Conservation (phyloP, 2,113 vertebrate species). For the Donacobius atricapilla region DNA sequence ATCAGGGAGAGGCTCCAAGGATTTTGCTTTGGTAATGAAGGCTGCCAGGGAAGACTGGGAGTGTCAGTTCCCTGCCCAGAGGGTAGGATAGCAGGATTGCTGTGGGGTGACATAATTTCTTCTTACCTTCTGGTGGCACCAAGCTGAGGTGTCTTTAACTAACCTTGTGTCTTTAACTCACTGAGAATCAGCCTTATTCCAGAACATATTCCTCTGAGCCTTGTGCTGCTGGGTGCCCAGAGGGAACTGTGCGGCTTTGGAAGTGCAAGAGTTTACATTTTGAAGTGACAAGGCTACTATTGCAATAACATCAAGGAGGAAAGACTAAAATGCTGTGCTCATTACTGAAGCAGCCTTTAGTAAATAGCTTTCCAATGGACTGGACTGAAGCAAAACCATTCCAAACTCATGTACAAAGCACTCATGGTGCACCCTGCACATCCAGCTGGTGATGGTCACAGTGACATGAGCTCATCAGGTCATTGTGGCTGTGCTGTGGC, state of each 20-base stretch:
- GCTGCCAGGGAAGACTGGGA: not conserved
- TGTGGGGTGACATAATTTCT: not conserved
- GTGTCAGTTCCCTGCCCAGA: not conserved
- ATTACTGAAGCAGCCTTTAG: not conserved
- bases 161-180: not conserved
- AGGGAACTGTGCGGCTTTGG: not conserved
- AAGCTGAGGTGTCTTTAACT: too few species aligned
- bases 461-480: not conserved
- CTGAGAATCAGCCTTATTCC: not conserved
- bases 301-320: not conserved
- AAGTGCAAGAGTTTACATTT: not conserved
- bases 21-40: not conserved
- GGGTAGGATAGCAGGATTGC: not conserved
- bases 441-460: not conserved
- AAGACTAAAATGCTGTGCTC: not conserved
- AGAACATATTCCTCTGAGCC: not conserved
- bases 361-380: not conserved
- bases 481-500: not conserved
- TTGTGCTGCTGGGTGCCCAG: not conserved
- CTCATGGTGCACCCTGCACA: not conserved
- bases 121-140: not conserved
- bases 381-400: not conserved
- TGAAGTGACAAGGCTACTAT: not conserved
- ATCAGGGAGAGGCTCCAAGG: not conserved
- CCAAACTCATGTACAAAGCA: not conserved